Percentiles rank a stretch among this genome's conserved stretches.
Conservation (phyloP, 2,797 vertebrate species). For the Cebuella pygmaea region DNA sequence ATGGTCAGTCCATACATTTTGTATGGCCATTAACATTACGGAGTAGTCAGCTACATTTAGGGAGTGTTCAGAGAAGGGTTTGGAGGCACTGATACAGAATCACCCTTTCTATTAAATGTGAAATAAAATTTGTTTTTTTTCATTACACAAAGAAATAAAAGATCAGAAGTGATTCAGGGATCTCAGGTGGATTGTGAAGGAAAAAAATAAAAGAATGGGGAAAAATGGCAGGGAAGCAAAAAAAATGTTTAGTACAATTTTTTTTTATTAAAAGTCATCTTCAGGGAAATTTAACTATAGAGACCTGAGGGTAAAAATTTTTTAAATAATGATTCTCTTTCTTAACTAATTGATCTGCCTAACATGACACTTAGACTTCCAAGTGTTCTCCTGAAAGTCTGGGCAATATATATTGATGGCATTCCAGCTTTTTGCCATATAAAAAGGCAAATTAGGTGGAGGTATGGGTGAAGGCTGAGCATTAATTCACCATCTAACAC, state of each 20-base stretch:
- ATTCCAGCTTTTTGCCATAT: neutral
- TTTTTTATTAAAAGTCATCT: constrained; percentile 13
- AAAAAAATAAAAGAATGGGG: neutral
- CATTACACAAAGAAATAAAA: constrained; percentile 24
- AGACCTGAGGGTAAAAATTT: constrained; percentile 35
- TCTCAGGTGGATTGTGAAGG: neutral
- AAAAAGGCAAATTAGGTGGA: neutral
- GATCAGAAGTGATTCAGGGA: constrained; percentile 25
- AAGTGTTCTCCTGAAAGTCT: neutral
- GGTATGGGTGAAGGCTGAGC: neutral
- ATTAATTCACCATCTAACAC: neutral
- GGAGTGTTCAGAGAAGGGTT: neutral
- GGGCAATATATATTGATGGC: neutral
- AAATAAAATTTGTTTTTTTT: constrained; percentile 40
- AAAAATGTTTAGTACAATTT: neutral
- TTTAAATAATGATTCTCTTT: constrained; percentile 61
- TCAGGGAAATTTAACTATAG: constrained; percentile 35
- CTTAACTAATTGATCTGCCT: constrained; percentile 44
- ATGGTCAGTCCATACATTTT: neutral
- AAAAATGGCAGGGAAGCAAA: neutral
- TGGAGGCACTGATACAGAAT: neutral
- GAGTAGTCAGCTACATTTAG: neutral
- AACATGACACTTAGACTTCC: neutral
- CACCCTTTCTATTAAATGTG: constrained; percentile 14
- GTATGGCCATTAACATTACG: neutral